Conservation (phyloP, 2,888 invertebrate species). For the Drosophila merina region DNA sequence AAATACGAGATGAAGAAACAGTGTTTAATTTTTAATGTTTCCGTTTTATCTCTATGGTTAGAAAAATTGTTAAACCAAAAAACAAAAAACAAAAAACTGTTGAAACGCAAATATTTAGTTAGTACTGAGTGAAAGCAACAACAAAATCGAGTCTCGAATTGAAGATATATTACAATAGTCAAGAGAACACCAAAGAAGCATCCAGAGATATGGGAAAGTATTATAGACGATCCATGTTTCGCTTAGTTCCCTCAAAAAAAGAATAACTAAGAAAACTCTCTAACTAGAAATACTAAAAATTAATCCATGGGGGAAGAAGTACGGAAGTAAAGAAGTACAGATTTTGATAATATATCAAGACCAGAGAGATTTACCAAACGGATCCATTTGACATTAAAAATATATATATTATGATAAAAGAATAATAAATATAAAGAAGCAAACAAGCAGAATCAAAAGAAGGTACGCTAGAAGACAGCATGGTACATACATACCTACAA, state of each 20-base stretch:
- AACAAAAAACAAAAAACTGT: constrained; percentile 18
- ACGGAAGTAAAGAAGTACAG: constrained; percentile 32
- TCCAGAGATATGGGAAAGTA: constrained; percentile 26
- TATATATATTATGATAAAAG: constrained; percentile 15
- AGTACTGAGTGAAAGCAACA: constrained; percentile 18
- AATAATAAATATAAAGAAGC: neutral
- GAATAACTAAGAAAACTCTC: neutral
- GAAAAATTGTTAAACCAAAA: constrained; percentile 12
- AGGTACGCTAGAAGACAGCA: constrained; percentile 26
- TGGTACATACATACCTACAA: constrained; percentile 37
- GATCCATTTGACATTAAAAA: constrained; percentile 31
- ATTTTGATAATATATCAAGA: constrained; percentile 68
- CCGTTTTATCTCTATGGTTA: constrained; percentile 31
- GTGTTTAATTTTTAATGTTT: constrained; percentile 28
- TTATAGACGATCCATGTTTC: constrained; percentile 22
- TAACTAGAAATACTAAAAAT: constrained; percentile 6
- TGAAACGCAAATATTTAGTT: constrained; percentile 40
- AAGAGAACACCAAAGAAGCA: constrained; percentile 15
- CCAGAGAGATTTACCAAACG: constrained; percentile 36
- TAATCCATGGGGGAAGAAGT: constrained; percentile 1
- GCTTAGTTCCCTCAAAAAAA: constrained; percentile 18
- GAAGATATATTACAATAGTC: constrained; percentile 23
- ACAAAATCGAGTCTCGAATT: neutral
- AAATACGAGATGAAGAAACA: neutral
- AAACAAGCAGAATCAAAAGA: constrained; percentile 30